Evolutionary conservation across 1,140 invertebrate genomes (phyloP).

Genomic region (Pogonognathellus flavescens): DNA sequence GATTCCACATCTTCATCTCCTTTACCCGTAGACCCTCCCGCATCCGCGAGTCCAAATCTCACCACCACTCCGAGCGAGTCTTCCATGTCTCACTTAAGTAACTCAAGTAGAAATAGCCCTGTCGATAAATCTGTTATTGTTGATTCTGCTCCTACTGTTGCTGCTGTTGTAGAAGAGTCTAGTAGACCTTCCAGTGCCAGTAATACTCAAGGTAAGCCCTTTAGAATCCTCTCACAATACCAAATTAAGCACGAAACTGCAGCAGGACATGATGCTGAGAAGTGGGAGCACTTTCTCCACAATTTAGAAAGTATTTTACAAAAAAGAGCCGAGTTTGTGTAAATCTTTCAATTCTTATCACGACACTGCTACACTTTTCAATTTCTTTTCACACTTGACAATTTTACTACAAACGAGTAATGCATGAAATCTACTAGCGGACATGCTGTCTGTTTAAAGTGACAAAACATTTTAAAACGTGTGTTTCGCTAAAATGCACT

Average conservation of each 20-base stretch:
- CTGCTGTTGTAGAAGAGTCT: conserved; percentile 40
- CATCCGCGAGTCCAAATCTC: conserved; percentile 17
- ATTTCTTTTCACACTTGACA: too few relatives aligned
- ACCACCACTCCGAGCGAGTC: conserved; percentile 1
- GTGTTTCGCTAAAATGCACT: too few relatives aligned
- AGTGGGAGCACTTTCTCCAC: conserved; percentile 69
- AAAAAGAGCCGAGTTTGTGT: conserved; percentile 69
- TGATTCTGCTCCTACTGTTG: not conserved
- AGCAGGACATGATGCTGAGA: conserved; percentile 34
- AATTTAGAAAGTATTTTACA: conserved; percentile 72
- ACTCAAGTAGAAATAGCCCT: conserved; percentile 53
- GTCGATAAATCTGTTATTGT: conserved; percentile 22
- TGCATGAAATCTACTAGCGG: too few relatives aligned
- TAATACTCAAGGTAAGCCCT: conserved; percentile 66
- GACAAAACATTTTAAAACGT: too few relatives aligned
- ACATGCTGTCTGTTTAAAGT: too few relatives aligned
- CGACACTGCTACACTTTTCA: too few relatives aligned
- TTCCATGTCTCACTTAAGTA: conserved; percentile 1
- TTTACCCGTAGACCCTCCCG: conserved; percentile 45
- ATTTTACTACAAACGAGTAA: too few relatives aligned
- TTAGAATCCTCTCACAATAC: conserved; percentile 53
- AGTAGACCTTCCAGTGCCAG: conserved; percentile 53
- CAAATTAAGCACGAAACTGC: conserved; percentile 31
- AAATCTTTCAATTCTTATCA: not conserved
- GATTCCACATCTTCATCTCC: conserved; percentile 54